Conservation (phyloP, 2,888 invertebrate genomes). For the Eugnorisma glareosa region DNA sequence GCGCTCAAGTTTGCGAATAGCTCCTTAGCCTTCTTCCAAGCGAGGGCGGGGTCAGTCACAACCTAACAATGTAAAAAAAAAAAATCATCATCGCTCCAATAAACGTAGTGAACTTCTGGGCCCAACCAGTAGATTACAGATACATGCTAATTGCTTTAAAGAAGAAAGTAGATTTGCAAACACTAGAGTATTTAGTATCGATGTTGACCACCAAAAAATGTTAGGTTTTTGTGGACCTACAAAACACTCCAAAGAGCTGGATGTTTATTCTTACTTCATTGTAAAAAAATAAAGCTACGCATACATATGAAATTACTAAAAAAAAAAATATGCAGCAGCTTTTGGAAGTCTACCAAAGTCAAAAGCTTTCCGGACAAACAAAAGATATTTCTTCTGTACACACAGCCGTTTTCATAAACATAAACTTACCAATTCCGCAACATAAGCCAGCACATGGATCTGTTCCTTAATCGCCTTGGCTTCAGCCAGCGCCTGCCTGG, state of each 20-base stretch:
- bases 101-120: background rate
- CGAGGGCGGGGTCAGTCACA: constrained; percentile 94
- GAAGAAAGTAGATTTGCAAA: background rate
- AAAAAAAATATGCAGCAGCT: background rate
- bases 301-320: background rate
- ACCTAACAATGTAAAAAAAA: constrained; percentile 86
- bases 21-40: constrained; percentile 93
- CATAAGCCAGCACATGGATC: constrained; percentile 94
- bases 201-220: background rate
- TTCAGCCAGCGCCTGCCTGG: constrained; percentile 94
- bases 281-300: background rate
- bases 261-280: background rate
- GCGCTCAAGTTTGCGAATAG: constrained; percentile 94
- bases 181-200: background rate
- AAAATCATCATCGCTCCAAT: background rate
- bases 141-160: background rate
- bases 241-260: background rate
- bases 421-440: constrained; percentile 93
- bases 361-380: background rate
- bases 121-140: background rate
- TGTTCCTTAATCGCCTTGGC: constrained; percentile 95
- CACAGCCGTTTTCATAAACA: background rate
- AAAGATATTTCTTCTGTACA: too few relatives aligned
- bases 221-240: too few relatives aligned
- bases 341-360: background rate